These are phyloP conservation scores for Drosophila affinis DNA, from an alignment of 2,888 invertebrate species.

Conservation along the genomic window DNA sequence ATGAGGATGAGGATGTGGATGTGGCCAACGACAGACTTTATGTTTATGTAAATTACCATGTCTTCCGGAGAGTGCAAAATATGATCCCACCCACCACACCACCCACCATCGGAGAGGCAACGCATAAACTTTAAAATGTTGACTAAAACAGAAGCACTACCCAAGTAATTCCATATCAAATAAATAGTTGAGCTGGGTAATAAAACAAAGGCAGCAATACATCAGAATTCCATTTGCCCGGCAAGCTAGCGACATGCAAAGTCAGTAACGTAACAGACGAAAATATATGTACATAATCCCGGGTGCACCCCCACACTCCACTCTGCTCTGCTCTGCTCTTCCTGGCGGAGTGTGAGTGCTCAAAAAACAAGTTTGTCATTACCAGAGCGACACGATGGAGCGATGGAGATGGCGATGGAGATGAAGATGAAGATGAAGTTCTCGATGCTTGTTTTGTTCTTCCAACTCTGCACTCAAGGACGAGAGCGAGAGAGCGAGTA, in stretches of 20 bases:
- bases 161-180: slow-evolving; percentile 34
- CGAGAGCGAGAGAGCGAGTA: neutral
- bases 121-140: slow-evolving; percentile 65
- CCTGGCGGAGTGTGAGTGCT: slow-evolving; percentile 28
- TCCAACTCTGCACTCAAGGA: slow-evolving; percentile 5
- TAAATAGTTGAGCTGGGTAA: slow-evolving; percentile 47
- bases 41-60: slow-evolving; percentile 75
- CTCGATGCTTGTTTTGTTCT: slow-evolving; percentile 8
- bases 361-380: slow-evolving; percentile 43
- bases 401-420: neutral
- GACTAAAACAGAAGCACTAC: slow-evolving; percentile 44
- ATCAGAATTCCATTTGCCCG: slow-evolving; percentile 69
- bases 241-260: slow-evolving; percentile 39
- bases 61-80: slow-evolving; percentile 75
- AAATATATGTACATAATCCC: slow-evolving; percentile 45
- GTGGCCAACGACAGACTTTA: slow-evolving; percentile 66
- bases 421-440: slow-evolving; percentile 33
- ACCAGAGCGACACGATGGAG: slow-evolving; percentile 25
- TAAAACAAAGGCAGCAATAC: slow-evolving; percentile 47
- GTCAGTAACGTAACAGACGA: slow-evolving; percentile 34
- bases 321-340: neutral
- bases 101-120: neutral
- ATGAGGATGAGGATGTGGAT: slow-evolving; percentile 21
- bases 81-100: slow-evolving; percentile 51
- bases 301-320: slow-evolving; percentile 16